Conservation (phyloP, 64 coral and sea anemone species). For the Actinia tenebrosa region DNA sequence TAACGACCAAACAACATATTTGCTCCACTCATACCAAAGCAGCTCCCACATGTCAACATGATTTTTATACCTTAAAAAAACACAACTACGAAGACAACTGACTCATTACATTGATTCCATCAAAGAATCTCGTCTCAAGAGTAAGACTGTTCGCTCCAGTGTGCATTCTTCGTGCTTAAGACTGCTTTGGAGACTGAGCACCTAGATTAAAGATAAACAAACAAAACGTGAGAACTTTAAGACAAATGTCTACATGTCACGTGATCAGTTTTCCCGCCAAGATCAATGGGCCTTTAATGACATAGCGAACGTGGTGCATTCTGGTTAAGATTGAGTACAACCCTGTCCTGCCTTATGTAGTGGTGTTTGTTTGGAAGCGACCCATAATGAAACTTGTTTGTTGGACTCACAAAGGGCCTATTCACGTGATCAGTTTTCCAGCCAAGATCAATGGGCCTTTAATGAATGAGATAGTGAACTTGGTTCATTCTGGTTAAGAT, state of each 20-base stretch:
- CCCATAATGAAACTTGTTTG: neutral
- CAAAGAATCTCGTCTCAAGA: too few relatives aligned
- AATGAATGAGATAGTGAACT: too few relatives aligned
- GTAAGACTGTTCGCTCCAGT: neutral
- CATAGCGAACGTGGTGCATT: too few relatives aligned
- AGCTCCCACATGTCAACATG: neutral
- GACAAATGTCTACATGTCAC: neutral
- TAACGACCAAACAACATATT: too few relatives aligned
- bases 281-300: too few relatives aligned
- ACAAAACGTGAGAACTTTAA: neutral
- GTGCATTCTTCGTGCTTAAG: neutral
- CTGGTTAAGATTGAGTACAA: too few relatives aligned
- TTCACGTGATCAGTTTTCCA: too few relatives aligned
- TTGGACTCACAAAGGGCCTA: neutral
- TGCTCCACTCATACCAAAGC: too few relatives aligned
- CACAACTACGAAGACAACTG: neutral
- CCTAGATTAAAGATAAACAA: neutral
- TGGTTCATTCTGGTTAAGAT: too few relatives aligned
- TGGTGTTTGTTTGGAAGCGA: neutral
- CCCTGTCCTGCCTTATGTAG: too few relatives aligned
- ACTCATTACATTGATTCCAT: neutral
- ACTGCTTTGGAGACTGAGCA: constrained; percentile 3
- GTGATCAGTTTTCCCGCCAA: too few relatives aligned
- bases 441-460: too few relatives aligned
- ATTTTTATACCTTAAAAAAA: neutral